Evolutionary conservation across 2,113 vertebrate genomes (phyloP).

Genomic region (Phrynosoma blainvillii): DNA sequence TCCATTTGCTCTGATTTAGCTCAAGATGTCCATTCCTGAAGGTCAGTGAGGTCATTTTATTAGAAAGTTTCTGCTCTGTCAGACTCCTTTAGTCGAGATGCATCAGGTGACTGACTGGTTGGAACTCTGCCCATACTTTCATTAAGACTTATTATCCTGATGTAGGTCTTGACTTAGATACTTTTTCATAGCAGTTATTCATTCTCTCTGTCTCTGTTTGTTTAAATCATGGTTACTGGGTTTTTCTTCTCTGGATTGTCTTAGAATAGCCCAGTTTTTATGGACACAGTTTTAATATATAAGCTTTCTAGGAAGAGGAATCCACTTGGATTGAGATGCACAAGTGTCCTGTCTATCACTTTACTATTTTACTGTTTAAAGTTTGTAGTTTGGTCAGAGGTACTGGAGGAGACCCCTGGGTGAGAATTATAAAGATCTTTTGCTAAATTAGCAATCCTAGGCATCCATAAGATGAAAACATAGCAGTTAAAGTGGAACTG

Average conservation of each 20-base stretch:
- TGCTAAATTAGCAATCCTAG: too few relatives aligned
- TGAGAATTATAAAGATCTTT: too few relatives aligned
- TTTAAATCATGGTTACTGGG: not conserved
- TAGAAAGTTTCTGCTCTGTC: not conserved
- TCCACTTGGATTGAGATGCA: not conserved
- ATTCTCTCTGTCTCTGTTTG: not conserved
- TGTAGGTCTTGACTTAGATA: not conserved
- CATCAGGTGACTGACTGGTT: not conserved
- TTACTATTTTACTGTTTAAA: not conserved
- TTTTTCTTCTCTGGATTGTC: not conserved
- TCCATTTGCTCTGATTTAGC: not conserved
- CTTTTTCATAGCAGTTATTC: not conserved
- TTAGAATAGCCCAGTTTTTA: not conserved
- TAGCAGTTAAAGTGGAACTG: too few relatives aligned
- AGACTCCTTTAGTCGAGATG: not conserved
- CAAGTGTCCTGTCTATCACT: not conserved
- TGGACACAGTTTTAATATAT: not conserved
- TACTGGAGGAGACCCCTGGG: too few relatives aligned
- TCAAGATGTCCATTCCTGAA: constrained; percentile 20
- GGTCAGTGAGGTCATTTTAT: not conserved
- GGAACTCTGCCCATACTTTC: constrained; percentile 12
- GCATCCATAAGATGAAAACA: too few relatives aligned
- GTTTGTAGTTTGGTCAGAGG: not conserved
- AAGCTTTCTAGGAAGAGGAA: not conserved
- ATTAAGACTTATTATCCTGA: constrained; percentile 25